Evolutionary conservation across 1,140 invertebrate genomes (phyloP).

Genomic region (Philaenus spumarius): DNA sequence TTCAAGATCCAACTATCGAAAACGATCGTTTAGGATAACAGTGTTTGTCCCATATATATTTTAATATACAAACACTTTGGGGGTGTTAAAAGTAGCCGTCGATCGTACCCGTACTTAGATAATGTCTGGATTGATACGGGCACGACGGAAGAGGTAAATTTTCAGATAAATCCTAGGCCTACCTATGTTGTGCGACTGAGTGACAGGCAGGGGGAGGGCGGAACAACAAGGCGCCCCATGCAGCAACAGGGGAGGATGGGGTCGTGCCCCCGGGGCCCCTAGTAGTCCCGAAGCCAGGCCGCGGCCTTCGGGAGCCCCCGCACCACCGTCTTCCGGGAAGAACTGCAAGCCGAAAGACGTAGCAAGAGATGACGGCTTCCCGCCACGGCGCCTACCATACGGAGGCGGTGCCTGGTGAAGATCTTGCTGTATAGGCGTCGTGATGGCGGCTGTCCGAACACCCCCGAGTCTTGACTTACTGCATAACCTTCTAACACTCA

Average conservation of each 20-base stretch:
- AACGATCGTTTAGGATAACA: not conserved
- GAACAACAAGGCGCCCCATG: constrained; percentile 25
- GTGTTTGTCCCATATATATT: not conserved
- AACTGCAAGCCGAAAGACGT: constrained; percentile 24
- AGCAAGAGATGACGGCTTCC: constrained; percentile 22
- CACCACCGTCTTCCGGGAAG: constrained; percentile 20
- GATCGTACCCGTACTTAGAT: not conserved
- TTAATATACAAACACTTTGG: not conserved
- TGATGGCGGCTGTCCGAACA: constrained; percentile 19
- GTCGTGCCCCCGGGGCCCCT: constrained; percentile 8
- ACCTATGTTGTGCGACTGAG: constrained; percentile 30
- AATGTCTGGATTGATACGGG: not conserved
- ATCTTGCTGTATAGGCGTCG: constrained; percentile 29
- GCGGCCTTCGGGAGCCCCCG: constrained; percentile 6
- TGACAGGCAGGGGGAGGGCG: constrained; percentile 25
- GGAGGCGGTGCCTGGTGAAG: constrained; percentile 24
- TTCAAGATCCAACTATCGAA: not conserved
- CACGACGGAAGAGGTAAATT: not conserved
- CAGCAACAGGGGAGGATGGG: constrained; percentile 19
- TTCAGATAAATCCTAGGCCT: not conserved
- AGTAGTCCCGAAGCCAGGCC: constrained; percentile 9
- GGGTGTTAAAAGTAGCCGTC: not conserved
- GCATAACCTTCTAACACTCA: too few species aligned
- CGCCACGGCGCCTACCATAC: constrained; percentile 24
- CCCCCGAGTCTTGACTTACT: too few species aligned